These are phyloP conservation scores for Neostethus bicornis DNA, from an alignment of 2,797 vertebrate species.

Conservation along the genomic window DNA sequence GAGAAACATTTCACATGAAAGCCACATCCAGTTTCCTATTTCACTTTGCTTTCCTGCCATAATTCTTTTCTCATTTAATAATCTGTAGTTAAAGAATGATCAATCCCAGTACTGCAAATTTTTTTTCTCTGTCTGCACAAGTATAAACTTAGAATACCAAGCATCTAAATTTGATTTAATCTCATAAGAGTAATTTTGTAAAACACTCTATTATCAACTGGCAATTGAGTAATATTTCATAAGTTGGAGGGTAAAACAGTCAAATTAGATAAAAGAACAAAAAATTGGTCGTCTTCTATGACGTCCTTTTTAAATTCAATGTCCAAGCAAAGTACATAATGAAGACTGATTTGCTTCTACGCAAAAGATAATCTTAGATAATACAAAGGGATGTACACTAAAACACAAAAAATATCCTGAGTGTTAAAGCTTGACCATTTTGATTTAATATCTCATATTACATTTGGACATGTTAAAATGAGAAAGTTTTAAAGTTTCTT, in stretches of 20 bases:
- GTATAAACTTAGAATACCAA: neutral
- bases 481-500: too few relatives aligned
- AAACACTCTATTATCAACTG: neutral
- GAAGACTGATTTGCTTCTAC: neutral
- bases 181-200: neutral
- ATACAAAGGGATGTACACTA: too few relatives aligned
- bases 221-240: neutral
- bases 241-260: neutral
- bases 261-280: neutral
- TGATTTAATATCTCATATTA: too few relatives aligned
- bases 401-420: too few relatives aligned
- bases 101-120: neutral
- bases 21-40: neutral
- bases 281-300: neutral
- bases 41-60: neutral
- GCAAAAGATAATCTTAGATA: neutral
- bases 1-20: neutral
- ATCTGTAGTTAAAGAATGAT: neutral
- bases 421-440: too few relatives aligned
- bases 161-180: neutral
- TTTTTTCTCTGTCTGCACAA: neutral
- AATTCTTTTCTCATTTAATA: neutral
- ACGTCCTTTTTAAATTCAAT: neutral
- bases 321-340: neutral
- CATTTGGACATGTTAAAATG: too few relatives aligned